Conservation (phyloP, 2,797 vertebrate species). For the Tamandua tetradactyla region DNA sequence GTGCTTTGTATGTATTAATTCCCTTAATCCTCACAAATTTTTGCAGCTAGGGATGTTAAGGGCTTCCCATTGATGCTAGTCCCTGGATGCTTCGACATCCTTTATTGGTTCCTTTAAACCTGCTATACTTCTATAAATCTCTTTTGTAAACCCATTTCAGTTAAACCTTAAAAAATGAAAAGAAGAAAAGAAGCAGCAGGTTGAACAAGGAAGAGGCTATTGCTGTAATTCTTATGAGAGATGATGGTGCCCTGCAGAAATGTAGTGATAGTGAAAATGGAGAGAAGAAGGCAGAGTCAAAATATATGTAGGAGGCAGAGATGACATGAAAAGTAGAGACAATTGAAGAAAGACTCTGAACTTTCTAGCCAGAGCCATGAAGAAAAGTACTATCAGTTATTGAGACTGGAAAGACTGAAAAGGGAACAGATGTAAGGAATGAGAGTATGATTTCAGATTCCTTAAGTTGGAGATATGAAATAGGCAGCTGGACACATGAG, state of each 20-base stretch:
- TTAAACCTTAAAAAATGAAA: not conserved
- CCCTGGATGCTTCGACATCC: not conserved
- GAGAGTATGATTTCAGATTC: conserved; percentile 28
- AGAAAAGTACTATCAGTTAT: not conserved
- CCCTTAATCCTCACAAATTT: not conserved
- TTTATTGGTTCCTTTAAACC: not conserved
- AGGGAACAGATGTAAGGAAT: not conserved
- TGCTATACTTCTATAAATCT: not conserved
- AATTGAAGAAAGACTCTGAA: not conserved
- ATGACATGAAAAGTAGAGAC: not conserved
- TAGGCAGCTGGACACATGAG: not conserved
- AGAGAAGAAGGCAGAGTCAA: not conserved
- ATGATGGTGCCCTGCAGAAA: not conserved
- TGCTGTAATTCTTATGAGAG: not conserved
- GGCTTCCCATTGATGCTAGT: not conserved
- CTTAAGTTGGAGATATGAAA: not conserved
- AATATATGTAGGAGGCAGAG: not conserved
- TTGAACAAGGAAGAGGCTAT: not conserved
- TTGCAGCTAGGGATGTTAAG: not conserved
- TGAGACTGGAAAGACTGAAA: not conserved
- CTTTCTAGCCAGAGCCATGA: not conserved
- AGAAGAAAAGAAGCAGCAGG: not conserved
- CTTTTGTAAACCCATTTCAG: not conserved
- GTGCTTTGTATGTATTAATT: not conserved
- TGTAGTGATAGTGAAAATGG: not conserved